phyloP scores from a whole-genome alignment of 1,140 invertebrate genomes.

The Caligus rogercresseyi region DNA sequence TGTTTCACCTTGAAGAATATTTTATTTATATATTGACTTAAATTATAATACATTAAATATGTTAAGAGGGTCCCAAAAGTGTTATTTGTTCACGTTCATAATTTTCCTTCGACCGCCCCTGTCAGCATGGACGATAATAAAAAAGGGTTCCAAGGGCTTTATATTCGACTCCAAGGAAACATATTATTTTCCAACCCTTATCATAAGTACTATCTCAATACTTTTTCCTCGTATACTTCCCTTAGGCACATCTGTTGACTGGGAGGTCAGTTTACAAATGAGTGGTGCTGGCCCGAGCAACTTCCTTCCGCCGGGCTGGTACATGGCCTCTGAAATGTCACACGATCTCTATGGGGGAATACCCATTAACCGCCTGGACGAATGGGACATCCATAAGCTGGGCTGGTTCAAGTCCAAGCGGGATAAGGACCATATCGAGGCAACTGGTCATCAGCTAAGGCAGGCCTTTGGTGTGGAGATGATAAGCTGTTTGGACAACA shows the following conservation, averaged over 20 bases:
- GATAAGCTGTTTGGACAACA: background rate
- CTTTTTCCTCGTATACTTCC: background rate
- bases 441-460: background rate
- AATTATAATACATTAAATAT: too few species aligned
- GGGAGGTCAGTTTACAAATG: conserved; percentile 16
- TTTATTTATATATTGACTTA: too few species aligned
- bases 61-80: too few species aligned
- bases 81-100: too few species aligned
- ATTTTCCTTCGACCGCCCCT: too few species aligned
- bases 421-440: background rate
- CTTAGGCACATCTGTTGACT: conserved; percentile 18
- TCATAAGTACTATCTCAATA: background rate
- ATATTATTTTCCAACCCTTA: too few species aligned
- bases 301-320: conserved; percentile 15
- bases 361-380: conserved; percentile 13
- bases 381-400: conserved; percentile 17
- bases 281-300: conserved; percentile 13
- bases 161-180: too few species aligned
- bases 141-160: too few species aligned
- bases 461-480: background rate
- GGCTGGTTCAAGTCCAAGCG: conserved; percentile 16
- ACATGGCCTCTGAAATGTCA: background rate
- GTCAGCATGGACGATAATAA: too few species aligned
- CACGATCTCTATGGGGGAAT: conserved; percentile 2
- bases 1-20: too few species aligned